Conservation (phyloP, 2,113 vertebrate species). For the Aptenodytes patagonicus region DNA sequence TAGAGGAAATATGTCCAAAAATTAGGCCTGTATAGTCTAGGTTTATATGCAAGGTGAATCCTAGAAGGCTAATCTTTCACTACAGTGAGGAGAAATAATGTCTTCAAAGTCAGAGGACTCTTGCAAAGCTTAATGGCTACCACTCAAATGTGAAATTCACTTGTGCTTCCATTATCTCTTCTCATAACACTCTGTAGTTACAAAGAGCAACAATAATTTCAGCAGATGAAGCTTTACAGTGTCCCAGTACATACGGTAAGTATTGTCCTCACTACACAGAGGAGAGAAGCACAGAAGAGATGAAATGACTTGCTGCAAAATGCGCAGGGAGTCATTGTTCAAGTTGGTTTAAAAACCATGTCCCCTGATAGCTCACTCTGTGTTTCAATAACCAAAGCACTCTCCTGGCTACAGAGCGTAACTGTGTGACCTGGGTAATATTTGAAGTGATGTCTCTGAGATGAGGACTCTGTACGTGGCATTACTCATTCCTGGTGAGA, state of each 20-base stretch:
- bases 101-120: not conserved
- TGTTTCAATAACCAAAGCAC: not conserved
- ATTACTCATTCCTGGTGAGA: not conserved
- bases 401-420: not conserved
- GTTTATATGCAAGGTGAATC: not conserved
- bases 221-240: slow-evolving; percentile 12
- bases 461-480: not conserved
- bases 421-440: not conserved
- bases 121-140: not conserved
- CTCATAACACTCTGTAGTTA: not conserved
- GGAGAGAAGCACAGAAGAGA: not conserved
- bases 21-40: not conserved
- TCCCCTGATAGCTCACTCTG: not conserved
- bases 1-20: not conserved
- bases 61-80: not conserved
- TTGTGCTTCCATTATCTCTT: slow-evolving; percentile 3
- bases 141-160: slow-evolving; percentile 28
- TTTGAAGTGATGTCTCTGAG: not conserved
- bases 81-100: not conserved
- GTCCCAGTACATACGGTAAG: not conserved
- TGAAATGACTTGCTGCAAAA: not conserved
- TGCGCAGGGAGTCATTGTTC: not conserved
- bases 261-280: not conserved
- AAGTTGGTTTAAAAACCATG: not conserved
- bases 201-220: not conserved